Percentiles rank a stretch among this genome's conserved stretches.
Conservation (phyloP, 2,113 vertebrate genomes). For the Siphamia tubifer region DNA sequence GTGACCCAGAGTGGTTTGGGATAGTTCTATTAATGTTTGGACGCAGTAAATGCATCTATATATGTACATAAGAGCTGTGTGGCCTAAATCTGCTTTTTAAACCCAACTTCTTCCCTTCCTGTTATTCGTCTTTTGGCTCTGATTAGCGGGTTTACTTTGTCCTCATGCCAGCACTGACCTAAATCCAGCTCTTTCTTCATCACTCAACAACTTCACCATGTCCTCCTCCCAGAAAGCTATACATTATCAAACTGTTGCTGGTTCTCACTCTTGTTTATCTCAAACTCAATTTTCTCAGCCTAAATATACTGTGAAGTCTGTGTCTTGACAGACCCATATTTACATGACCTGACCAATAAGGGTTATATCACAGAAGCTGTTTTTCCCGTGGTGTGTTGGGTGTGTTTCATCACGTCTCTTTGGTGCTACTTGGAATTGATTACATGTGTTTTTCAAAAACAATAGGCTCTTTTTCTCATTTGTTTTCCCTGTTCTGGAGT, state of each 20-base stretch:
- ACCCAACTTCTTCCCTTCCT: constrained; percentile 17
- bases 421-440: not conserved
- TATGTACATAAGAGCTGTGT: not conserved
- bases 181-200: not conserved
- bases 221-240: not conserved
- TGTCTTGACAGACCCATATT: not conserved
- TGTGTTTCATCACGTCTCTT: not conserved
- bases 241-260: not conserved
- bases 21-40: not conserved
- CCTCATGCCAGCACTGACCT: constrained; percentile 13
- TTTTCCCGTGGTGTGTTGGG: not conserved
- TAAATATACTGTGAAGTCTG: not conserved
- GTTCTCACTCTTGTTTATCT: not conserved
- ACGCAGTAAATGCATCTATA: constrained; percentile 1
- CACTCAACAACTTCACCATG: constrained; percentile 28
- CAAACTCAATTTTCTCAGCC: not conserved
- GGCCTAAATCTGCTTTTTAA: not conserved
- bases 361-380: not conserved
- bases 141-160: constrained; percentile 47
- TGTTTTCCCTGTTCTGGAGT: not conserved
- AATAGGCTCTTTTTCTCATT: not conserved
- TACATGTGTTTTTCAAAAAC: constrained; percentile 13
- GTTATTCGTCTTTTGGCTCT: constrained; percentile 29
- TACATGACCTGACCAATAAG: constrained; percentile 22
- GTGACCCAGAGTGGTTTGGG: not conserved